Conservation (phyloP, 2,888 invertebrate species). For the Alitta virens region DNA sequence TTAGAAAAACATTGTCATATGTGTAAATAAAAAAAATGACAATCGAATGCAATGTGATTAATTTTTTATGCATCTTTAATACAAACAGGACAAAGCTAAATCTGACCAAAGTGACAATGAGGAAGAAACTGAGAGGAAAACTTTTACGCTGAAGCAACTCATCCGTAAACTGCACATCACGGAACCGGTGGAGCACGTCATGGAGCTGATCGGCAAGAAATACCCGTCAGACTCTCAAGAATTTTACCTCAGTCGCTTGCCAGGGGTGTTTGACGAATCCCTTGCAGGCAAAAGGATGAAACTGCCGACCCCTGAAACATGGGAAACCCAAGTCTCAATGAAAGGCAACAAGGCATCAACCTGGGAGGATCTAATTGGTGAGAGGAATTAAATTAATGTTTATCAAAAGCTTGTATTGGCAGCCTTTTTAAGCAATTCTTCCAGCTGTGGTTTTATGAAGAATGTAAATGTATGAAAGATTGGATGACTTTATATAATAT, state of each 20-base stretch:
- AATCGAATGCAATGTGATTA: no score
- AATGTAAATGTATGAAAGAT: no score
- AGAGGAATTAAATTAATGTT: no score
- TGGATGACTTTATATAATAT: no score
- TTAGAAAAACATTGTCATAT: no score
- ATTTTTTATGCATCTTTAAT: no score
- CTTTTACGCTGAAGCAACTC: conserved; percentile 58
- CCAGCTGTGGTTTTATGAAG: no score
- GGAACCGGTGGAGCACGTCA: conserved; percentile 57
- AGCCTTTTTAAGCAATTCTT: no score
- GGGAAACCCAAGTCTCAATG: conserved; percentile 59
- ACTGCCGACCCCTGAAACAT: conserved; percentile 59
- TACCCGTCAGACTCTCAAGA: conserved; percentile 55
- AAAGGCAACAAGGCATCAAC: conserved; percentile 58
- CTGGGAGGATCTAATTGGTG: conserved; percentile 59
- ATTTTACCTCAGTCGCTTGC: conserved; percentile 53
- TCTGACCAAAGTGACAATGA: conserved; percentile 39
- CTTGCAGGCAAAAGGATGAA: conserved; percentile 59
- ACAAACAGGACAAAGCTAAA: no score
- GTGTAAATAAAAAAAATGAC: no score
- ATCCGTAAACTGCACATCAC: conserved; percentile 58
- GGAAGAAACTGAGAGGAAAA: conserved; percentile 36
- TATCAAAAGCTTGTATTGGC: no score
- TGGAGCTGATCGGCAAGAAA: conserved; percentile 59
- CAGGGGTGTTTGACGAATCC: conserved; percentile 55